These are phyloP conservation scores for Campoletis raptor DNA, from an alignment of 2,888 invertebrate genomes.

Conservation along the genomic window DNA sequence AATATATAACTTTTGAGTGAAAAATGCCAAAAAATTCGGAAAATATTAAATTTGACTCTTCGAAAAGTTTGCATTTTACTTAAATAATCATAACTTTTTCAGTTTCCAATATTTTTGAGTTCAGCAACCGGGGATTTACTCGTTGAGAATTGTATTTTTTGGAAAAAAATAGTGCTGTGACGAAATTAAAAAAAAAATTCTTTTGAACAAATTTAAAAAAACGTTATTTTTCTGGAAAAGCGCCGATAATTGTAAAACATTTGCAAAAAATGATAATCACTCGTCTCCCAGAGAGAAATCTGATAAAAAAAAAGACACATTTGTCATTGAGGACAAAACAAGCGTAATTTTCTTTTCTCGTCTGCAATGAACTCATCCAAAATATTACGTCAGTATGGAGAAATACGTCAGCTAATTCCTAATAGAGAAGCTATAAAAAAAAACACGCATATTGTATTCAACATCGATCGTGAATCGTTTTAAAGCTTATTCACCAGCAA, in stretches of 20 bases:
- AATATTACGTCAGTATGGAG: slow-evolving; percentile 31
- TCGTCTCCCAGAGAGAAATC: background rate
- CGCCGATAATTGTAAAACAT: no score
- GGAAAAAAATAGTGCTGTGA: no score
- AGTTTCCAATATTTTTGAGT: no score
- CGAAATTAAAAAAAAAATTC: no score
- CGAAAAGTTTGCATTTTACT: no score
- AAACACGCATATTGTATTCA: background rate
- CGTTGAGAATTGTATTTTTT: no score
- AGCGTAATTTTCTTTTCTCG: background rate
- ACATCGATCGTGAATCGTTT: background rate
- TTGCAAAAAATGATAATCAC: background rate
- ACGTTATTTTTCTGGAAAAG: no score
- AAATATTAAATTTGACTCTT: no score
- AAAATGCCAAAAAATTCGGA: no score
- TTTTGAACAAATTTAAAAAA: no score
- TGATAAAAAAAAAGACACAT: background rate
- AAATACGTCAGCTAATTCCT: slow-evolving; percentile 1
- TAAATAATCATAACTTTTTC: no score
- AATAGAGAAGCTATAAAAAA: background rate
- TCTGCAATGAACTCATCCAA: slow-evolving; percentile 19
- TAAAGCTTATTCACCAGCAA: background rate
- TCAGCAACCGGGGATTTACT: no score
- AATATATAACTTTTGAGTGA: background rate
- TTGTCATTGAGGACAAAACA: background rate